Percentiles rank a stretch among this genome's conserved stretches.
These are phyloP conservation scores for Gasteruption jaculator DNA, from an alignment of 2,888 invertebrate genomes.

Conservation along the genomic window DNA sequence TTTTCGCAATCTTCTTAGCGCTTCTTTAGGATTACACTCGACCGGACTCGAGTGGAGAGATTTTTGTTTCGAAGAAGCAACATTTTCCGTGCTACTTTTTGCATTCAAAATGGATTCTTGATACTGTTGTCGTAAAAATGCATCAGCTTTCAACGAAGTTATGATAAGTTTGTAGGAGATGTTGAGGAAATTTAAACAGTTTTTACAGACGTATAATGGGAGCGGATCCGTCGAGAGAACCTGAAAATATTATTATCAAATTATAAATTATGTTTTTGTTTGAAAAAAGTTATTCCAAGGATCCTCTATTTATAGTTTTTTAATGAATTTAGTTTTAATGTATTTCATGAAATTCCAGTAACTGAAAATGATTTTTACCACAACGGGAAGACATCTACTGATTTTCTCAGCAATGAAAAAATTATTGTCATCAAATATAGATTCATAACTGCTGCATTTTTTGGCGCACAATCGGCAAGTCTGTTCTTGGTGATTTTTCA, in stretches of 20 bases:
- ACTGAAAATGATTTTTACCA: constrained; percentile 9
- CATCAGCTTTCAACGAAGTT: constrained; percentile 26
- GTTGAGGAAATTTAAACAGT: constrained; percentile 29
- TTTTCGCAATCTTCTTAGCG: constrained; percentile 13
- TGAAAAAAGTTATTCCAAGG: neutral
- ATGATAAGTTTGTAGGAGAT: constrained; percentile 31
- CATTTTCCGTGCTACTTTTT: too few relatives aligned
- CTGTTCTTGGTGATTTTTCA: neutral
- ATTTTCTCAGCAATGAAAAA: constrained; percentile 20
- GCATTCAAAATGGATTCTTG: too few relatives aligned
- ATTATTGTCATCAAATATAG: constrained; percentile 19
- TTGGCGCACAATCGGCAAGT: constrained; percentile 19
- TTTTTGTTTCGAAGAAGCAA: too few relatives aligned
- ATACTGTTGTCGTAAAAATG: constrained; percentile 21
- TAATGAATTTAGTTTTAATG: neutral
- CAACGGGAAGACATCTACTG: constrained; percentile 20
- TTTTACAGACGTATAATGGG: constrained; percentile 28
- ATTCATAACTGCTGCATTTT: constrained; percentile 6
- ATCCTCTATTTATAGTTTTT: constrained; percentile 23
- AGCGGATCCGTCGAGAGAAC: constrained; percentile 26
- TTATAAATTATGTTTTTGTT: constrained; percentile 5
- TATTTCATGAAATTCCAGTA: neutral
- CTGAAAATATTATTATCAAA: constrained; percentile 17
- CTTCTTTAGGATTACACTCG: neutral
- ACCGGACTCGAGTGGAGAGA: neutral